A percentile compares a stretch with the other conserved stretches of the same genome.
phyloP scores from a whole-genome alignment of 2,113 vertebrate genomes.

The Pandion haliaetus region DNA sequence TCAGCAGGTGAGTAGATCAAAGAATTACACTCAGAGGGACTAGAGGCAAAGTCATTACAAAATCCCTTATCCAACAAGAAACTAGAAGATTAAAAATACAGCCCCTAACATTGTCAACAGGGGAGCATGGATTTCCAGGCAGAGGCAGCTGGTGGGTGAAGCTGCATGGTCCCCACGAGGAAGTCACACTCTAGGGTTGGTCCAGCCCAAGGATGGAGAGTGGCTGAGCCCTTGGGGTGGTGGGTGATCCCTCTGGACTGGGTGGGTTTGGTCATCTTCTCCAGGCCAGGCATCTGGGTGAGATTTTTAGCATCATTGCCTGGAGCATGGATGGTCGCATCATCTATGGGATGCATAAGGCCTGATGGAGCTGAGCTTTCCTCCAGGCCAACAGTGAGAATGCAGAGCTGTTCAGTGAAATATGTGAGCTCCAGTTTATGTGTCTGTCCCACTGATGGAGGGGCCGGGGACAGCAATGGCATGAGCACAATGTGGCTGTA shows the following conservation, averaged over 20 bases:
- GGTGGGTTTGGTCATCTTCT: not conserved
- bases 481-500: not conserved
- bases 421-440: not conserved
- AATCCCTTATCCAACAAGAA: not conserved
- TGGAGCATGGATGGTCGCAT: rapidly evolving
- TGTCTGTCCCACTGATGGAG: rapidly evolving
- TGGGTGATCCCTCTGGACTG: rapidly evolving
- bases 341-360: not conserved
- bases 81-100: not conserved
- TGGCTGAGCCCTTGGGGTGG: not conserved
- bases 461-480: not conserved
- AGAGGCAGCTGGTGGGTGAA: not conserved
- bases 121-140: not conserved
- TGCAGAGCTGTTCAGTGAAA: not conserved
- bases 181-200: not conserved
- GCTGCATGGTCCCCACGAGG: not conserved
- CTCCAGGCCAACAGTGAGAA: not conserved
- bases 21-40: not conserved
- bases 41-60: not conserved
- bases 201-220: rapidly evolving
- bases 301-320: not conserved
- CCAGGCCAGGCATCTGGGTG: not conserved
- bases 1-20: not conserved
- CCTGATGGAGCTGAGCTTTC: not conserved
- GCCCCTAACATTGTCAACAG: not conserved